Evolutionary conservation across 2,797 vertebrate species (phyloP), one percentile per base, ranked within the genome.

Genomic region (Sebastes jordani): DNA sequence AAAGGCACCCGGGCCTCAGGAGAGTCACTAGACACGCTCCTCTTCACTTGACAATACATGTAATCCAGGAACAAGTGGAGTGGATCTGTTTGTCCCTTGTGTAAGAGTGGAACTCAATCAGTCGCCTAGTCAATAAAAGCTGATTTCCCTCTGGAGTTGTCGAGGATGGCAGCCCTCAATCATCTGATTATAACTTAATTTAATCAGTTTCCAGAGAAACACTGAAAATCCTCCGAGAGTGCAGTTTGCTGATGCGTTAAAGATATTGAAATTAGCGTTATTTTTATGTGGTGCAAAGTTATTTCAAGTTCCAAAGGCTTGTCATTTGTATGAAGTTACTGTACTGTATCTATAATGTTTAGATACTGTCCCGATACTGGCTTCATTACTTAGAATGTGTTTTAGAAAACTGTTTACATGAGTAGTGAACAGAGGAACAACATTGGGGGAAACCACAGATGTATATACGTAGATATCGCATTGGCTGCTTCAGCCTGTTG

Each of bases 151-250:
- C 49, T 34, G 68, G 90, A 83, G 80, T 71, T 85, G 80, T 86
- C 27, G 23, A 93, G 83, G 84, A 83, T 86, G 86, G 81, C 86
- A 90, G 81, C 85, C 71, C 62, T 91, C 89, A 86, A 81, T 90
- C 86, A 90, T 90, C 73, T 85, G 80, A 92, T 93, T 88, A 89
- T 88, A 84, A 74, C 80, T 89, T 88, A 71, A 91, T 88, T 89
- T 78, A 84, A 93, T 93, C 87, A 80, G 82, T 74, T 78, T 76
- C 56, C 67, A 18, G 25, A 76, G 56, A 77, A 76, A 66, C 76
- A 73, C 9, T 55, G 68, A 64, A 63, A 81, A 81, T 71, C 56
- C 69, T 46, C 22, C 59, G 65, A 73, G 65, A 81, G 61, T 60
- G 32, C 32, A 64, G 76, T 86, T 81, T 86, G 69, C 65, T 75